These are phyloP conservation scores for Cantharis rufa DNA, from an alignment of 2,888 invertebrate genomes.

Conservation along the genomic window DNA sequence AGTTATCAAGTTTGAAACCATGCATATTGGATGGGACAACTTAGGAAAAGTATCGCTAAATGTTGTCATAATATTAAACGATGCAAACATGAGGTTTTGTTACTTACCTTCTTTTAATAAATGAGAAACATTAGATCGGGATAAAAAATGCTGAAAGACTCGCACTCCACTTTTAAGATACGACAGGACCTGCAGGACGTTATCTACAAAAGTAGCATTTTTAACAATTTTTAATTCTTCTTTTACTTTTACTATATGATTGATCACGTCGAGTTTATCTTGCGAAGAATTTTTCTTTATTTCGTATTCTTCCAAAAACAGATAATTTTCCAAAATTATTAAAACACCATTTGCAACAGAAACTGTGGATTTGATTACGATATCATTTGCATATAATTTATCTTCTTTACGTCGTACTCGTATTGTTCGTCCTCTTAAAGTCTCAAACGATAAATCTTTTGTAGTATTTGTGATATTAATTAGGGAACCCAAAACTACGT, in stretches of 20 bases:
- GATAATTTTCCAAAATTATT: slow-evolving; percentile 55
- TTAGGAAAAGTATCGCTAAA: not conserved
- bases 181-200: slow-evolving; percentile 60
- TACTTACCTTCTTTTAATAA: slow-evolving; percentile 59
- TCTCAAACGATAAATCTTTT: slow-evolving; percentile 57
- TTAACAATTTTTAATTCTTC: slow-evolving; percentile 39
- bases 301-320: slow-evolving; percentile 52
- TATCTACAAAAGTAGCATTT: slow-evolving; percentile 55
- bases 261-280: slow-evolving; percentile 34
- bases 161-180: slow-evolving; percentile 66
- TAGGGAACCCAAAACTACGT: slow-evolving; percentile 62
- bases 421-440: slow-evolving; percentile 56
- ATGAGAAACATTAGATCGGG: slow-evolving; percentile 64
- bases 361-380: slow-evolving; percentile 51
- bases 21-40: not conserved
- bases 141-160: slow-evolving; percentile 67
- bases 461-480: slow-evolving; percentile 59
- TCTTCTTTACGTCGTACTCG: slow-evolving; percentile 47
- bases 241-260: slow-evolving; percentile 39
- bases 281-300: slow-evolving; percentile 33
- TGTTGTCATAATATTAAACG: not conserved
- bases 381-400: slow-evolving; percentile 55
- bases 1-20: not conserved
- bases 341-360: slow-evolving; percentile 56
- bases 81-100: not conserved